A percentile compares a stretch with the other conserved stretches of the same genome.
Conservation (phyloP, 2,888 invertebrate species). For the Tetragonisca angustula region DNA sequence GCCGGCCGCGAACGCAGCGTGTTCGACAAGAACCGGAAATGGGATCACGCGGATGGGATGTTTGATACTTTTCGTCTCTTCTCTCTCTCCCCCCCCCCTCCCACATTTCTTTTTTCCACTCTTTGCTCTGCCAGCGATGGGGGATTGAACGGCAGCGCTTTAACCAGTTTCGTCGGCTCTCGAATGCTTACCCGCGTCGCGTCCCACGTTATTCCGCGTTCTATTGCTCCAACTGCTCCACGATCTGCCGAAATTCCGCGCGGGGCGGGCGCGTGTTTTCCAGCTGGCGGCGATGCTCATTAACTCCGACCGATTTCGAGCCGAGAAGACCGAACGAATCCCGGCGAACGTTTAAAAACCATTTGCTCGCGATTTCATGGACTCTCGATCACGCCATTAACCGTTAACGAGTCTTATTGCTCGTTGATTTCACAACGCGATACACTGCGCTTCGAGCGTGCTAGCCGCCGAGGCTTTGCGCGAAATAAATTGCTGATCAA, state of each 20-base stretch:
- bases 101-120: not conserved
- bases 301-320: not conserved
- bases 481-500: not conserved
- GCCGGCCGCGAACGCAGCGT: constrained; percentile 32
- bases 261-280: too few relatives aligned
- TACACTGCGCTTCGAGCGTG: not conserved
- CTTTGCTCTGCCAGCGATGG: not conserved
- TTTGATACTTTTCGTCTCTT: constrained; percentile 56
- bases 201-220: not conserved
- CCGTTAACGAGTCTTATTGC: constrained; percentile 21
- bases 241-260: constrained; percentile 27
- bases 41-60: constrained; percentile 46
- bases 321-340: not conserved
- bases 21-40: constrained; percentile 55
- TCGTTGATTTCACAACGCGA: constrained; percentile 23
- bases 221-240: not conserved
- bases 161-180: not conserved
- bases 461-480: not conserved
- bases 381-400: constrained; percentile 9
- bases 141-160: constrained; percentile 13
- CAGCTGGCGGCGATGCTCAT: constrained; percentile 14
- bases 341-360: constrained; percentile 3
- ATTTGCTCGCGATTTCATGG: constrained; percentile 7
- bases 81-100: not conserved
- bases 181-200: not conserved